These are phyloP conservation scores for Anthophora plumipes DNA, from an alignment of 2,888 invertebrate genomes.

Conservation along the genomic window DNA sequence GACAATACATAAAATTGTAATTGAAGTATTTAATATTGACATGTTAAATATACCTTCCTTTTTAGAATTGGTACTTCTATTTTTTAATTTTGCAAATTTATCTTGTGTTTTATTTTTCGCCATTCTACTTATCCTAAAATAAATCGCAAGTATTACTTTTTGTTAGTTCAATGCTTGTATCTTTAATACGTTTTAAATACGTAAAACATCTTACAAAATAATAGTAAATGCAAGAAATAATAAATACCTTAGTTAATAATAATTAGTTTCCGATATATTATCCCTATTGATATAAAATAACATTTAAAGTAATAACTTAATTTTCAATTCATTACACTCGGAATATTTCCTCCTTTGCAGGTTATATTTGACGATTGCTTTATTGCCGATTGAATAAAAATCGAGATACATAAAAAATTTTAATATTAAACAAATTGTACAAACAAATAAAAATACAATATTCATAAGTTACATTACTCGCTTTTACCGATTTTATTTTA, in stretches of 20 bases:
- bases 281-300: conserved; percentile 27
- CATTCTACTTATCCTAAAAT: conserved; percentile 66
- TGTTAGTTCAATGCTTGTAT: background rate
- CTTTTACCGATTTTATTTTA: conserved; percentile 15
- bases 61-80: conserved; percentile 61
- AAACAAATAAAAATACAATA: conserved; percentile 2
- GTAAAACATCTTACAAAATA: background rate
- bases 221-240: background rate
- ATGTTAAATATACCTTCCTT: conserved; percentile 62
- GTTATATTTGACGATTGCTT: conserved; percentile 41
- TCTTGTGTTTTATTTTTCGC: conserved; percentile 73
- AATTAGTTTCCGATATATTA: conserved; percentile 11
- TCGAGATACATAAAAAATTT: background rate
- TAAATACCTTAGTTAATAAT: conserved; percentile 13
- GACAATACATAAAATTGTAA: conserved; percentile 86
- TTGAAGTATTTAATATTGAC: conserved; percentile 73
- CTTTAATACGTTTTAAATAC: background rate
- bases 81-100: conserved; percentile 65
- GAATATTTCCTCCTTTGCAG: conserved; percentile 29
- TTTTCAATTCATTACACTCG: conserved; percentile 13
- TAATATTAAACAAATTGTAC: background rate
- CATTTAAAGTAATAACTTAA: conserved; percentile 5
- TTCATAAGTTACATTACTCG: conserved; percentile 26
- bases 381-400: background rate
- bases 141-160: conserved; percentile 4